Base-by-base conservation (phyloP, 2,113 vertebrate species). In the Gnathonemus echidnorhynchus region DNA sequence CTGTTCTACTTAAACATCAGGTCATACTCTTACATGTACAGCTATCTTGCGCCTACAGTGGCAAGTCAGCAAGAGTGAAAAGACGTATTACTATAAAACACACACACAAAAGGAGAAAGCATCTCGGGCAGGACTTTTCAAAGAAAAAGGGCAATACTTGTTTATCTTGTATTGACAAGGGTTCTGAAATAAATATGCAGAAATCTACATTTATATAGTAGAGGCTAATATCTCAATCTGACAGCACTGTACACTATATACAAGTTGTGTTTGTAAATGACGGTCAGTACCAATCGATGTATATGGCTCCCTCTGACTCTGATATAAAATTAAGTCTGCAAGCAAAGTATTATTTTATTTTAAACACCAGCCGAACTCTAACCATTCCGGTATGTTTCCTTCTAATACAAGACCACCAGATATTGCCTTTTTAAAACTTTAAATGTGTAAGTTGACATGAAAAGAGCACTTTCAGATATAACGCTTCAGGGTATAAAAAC, bases 61-160 rank as follows among this genome's bases (percentile, higher is more conserved):
- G 48, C 45, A 86, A 86, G 45, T 85, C 83, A 48, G 39, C 83
- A 86, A 52, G n/a, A 48, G 46, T 24, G 48, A 83, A 24, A 52
- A 56, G 48, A 87, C 39, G 21, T 39, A 56, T 53, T 53, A 35
- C 50, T 35, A 24, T 27, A 39, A 35, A 53, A 53, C 5, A 21
- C 50, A 46, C 35, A 46, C 83, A 19, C 39, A 27, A 21, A 45
- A 85, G 9, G 24, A 85, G 42, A 85, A 48, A 85, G 31, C 49
- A 35, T 27, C 86, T 53, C 31, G 6, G 31, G 13, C 86, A 56
- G 27, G 31, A 87, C 13, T 2, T 87, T 17, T 39, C 5, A 0
- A 35, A 53, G 13, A 53, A 39, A 87, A 87, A 87, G 48, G 86
- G 49, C 86, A 87, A 87, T 52, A 87, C n/a, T 87, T 87, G 49